These are phyloP conservation scores for Leptatherina wallacei DNA, from an alignment of 2,797 vertebrate species.

Conservation along the genomic window DNA sequence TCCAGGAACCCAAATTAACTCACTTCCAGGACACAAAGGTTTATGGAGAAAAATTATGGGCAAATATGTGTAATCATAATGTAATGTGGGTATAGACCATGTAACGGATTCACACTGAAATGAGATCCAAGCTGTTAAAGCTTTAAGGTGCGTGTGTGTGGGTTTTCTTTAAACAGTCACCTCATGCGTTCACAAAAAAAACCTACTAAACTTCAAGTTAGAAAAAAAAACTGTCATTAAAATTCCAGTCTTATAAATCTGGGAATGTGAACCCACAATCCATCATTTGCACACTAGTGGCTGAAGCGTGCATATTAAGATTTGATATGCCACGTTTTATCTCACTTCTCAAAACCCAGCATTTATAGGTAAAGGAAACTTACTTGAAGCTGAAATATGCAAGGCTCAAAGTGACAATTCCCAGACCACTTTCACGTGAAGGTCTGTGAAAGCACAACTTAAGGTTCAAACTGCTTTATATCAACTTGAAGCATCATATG, in stretches of 20 bases:
- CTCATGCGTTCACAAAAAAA: slow-evolving; percentile 21
- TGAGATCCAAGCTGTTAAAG: slow-evolving; percentile 47
- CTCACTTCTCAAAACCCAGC: slow-evolving; percentile 64
- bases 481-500: slow-evolving; percentile 76
- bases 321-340: slow-evolving; percentile 77
- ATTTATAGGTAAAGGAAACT: slow-evolving; percentile 44
- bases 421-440: slow-evolving; percentile 77
- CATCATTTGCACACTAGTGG: slow-evolving; percentile 77
- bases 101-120: slow-evolving; percentile 51
- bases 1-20: slow-evolving; percentile 76
- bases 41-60: slow-evolving; percentile 69
- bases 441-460: slow-evolving; percentile 78
- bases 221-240: slow-evolving; percentile 55
- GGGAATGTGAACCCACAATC: slow-evolving; percentile 58
- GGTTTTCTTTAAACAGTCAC: slow-evolving; percentile 36
- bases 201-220: slow-evolving; percentile 29
- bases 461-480: slow-evolving; percentile 79
- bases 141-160: slow-evolving; percentile 26
- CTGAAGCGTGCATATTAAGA: slow-evolving; percentile 75
- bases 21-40: slow-evolving; percentile 54
- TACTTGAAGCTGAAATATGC: slow-evolving; percentile 75
- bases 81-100: slow-evolving; percentile 63
- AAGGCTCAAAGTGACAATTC: slow-evolving; percentile 76
- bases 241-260: slow-evolving; percentile 71
- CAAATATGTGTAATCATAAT: slow-evolving; percentile 69